Evolutionary conservation across 2,797 vertebrate species (phyloP).

Genomic region (Rhynchotus rufescens): DNA sequence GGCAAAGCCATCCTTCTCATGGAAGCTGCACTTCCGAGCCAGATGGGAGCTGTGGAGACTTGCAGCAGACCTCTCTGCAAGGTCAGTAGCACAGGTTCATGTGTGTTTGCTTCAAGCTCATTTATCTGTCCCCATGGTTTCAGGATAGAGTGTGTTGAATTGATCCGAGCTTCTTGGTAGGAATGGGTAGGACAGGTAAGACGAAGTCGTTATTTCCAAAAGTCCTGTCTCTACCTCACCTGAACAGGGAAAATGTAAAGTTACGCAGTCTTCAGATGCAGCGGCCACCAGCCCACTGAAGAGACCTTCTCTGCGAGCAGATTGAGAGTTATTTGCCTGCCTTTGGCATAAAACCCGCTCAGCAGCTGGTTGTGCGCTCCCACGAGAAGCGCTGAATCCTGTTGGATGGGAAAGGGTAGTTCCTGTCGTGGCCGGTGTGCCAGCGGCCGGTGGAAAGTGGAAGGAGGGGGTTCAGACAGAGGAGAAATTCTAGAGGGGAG

Average conservation of each 20-base stretch:
- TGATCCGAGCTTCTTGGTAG: background rate
- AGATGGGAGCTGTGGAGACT: background rate
- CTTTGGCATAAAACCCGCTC: background rate
- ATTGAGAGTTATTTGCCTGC: background rate
- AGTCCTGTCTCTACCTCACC: background rate
- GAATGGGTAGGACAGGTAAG: too few species aligned
- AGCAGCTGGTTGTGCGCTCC: background rate
- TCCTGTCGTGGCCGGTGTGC: background rate
- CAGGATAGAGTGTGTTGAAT: background rate
- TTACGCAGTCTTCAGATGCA: background rate
- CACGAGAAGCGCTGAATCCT: background rate
- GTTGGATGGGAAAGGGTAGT: background rate
- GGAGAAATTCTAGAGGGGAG: constrained; percentile 26
- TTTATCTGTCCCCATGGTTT: background rate
- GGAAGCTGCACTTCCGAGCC: background rate
- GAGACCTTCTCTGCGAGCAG: background rate
- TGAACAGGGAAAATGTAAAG: background rate
- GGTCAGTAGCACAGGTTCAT: background rate
- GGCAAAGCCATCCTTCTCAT: background rate
- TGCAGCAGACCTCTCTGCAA: background rate
- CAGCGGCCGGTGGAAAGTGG: background rate
- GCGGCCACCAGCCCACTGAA: background rate
- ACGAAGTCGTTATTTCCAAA: background rate
- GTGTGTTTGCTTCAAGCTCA: background rate
- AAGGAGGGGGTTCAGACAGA: background rate